Evolutionary conservation across 1,140 invertebrate species (phyloP).

Genomic region (Stegodyphus mimosarum): DNA sequence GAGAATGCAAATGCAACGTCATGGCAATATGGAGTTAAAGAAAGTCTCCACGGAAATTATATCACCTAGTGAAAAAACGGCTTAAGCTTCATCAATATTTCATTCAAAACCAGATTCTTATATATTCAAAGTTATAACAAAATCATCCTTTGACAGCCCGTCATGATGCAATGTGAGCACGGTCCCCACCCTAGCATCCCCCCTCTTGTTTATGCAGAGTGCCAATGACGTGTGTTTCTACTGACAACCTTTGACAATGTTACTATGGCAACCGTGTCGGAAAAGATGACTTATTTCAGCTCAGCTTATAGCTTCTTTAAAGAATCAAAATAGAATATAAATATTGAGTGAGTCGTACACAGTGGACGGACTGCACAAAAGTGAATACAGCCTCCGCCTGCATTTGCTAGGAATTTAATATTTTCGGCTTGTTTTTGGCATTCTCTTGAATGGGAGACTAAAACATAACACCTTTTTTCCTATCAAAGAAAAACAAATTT

Average conservation of each 20-base stretch:
- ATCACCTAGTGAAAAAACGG: no score
- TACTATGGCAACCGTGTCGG: constrained; percentile 42
- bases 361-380: background rate
- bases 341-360: constrained; percentile 32
- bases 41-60: no score
- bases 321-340: constrained; percentile 58
- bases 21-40: no score
- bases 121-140: no score
- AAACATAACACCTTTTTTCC: no score
- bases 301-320: constrained; percentile 55
- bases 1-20: no score
- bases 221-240: constrained; percentile 54
- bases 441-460: no score
- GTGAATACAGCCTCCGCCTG: background rate
- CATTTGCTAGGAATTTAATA: background rate
- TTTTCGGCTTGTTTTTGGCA: background rate
- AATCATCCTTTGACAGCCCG: no score
- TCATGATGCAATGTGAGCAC: background rate
- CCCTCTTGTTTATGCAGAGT: constrained; percentile 39
- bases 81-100: no score
- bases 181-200: background rate
- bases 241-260: constrained; percentile 56
- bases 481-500: no score
- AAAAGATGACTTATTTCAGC: constrained; percentile 55
- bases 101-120: no score